Conservation (phyloP, 1,140 invertebrate genomes). For the Euura saliciscinereae region DNA sequence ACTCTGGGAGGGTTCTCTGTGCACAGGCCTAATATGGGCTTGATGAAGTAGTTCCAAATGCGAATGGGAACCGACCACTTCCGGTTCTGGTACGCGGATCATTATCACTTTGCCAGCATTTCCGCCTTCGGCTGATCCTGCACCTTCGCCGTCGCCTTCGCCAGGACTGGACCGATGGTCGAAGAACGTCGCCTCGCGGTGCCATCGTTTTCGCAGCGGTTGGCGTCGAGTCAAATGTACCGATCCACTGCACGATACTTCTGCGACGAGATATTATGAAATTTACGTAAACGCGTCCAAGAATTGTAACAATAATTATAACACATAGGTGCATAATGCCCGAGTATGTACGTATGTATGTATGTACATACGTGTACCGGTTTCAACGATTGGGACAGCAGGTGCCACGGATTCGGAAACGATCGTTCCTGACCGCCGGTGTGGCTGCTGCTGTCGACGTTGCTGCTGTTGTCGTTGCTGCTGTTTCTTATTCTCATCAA, state of each 20-base stretch:
- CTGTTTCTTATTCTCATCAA: slow-evolving; percentile 55
- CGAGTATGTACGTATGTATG: neutral
- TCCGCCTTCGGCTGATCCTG: neutral
- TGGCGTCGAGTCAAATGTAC: slow-evolving; percentile 34
- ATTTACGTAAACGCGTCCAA: neutral
- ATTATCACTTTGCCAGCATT: slow-evolving; percentile 22
- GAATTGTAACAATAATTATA: neutral
- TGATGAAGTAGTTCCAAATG: slow-evolving; percentile 52
- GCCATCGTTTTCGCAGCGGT: slow-evolving; percentile 48
- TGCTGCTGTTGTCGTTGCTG: slow-evolving; percentile 37
- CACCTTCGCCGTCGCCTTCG: neutral
- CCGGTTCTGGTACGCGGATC: slow-evolving; percentile 53
- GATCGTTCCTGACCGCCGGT: slow-evolving; percentile 5
- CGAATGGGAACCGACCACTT: slow-evolving; percentile 49
- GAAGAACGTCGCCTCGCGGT: slow-evolving; percentile 23
- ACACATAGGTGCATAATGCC: neutral
- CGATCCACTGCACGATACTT: slow-evolving; percentile 26
- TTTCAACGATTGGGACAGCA: neutral
- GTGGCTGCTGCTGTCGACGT: slow-evolving; percentile 20
- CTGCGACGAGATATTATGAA: neutral
- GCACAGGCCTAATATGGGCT: slow-evolving; percentile 47
- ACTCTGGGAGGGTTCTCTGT: slow-evolving; percentile 53
- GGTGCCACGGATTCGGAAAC: neutral
- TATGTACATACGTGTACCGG: neutral
- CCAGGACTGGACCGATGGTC: neutral